These are phyloP conservation scores for Trissolcus japonicus DNA, from an alignment of 2,888 invertebrate genomes.

Conservation along the genomic window DNA sequence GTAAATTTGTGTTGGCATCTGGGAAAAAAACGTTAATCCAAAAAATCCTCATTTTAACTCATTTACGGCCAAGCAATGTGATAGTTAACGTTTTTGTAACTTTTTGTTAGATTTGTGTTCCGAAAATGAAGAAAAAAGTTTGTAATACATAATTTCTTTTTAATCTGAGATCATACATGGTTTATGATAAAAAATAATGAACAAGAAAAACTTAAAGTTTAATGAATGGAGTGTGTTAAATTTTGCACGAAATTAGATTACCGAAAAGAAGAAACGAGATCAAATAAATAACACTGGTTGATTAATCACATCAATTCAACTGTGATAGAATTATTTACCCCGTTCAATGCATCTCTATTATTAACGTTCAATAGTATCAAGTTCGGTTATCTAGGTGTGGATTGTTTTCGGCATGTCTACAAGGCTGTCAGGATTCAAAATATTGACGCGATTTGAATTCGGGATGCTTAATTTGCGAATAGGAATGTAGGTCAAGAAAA, in stretches of 20 bases:
- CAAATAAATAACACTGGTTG: not conserved
- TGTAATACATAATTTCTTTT: too few relatives aligned
- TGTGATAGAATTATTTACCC: not conserved
- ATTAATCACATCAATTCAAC: slow-evolving; percentile 47
- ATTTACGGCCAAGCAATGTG: too few relatives aligned
- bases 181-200: too few relatives aligned
- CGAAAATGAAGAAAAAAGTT: too few relatives aligned
- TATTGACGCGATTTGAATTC: slow-evolving; percentile 40
- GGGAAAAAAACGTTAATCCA: not conserved
- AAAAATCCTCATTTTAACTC: not conserved
- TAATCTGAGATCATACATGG: too few relatives aligned
- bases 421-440: slow-evolving; percentile 21
- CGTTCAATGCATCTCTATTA: too few relatives aligned
- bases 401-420: slow-evolving; percentile 33
- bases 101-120: too few relatives aligned
- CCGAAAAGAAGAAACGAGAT: too few relatives aligned
- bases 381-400: slow-evolving; percentile 17
- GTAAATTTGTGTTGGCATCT: slow-evolving; percentile 10
- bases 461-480: slow-evolving; percentile 42
- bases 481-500: slow-evolving; percentile 56
- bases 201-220: too few relatives aligned
- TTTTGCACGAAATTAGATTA: slow-evolving; percentile 8
- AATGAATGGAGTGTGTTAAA: too few relatives aligned
- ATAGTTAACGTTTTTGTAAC: too few relatives aligned
- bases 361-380: slow-evolving; percentile 7